A percentile compares a stretch with the other conserved stretches of the same genome.
Evolutionary conservation across 2,888 invertebrate species (phyloP).

Genomic region (Beris morrisii): DNA sequence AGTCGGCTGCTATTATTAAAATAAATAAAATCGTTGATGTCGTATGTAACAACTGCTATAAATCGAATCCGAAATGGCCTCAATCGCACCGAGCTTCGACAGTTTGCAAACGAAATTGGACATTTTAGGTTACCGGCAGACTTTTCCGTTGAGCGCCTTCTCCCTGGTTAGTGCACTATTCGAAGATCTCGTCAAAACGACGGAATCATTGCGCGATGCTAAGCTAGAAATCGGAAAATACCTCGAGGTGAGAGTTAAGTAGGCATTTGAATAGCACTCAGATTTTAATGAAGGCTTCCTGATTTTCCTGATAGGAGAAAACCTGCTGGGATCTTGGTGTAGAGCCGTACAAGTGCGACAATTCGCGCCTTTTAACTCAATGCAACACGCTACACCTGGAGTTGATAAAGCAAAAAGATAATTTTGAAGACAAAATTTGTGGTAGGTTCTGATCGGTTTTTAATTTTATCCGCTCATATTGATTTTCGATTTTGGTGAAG

Average conservation of each 20-base stretch:
- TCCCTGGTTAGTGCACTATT: conserved; percentile 75
- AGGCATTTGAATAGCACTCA: conserved; percentile 15
- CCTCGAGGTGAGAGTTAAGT: conserved; percentile 59
- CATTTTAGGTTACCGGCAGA: conserved; percentile 78
- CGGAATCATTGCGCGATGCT: conserved; percentile 82
- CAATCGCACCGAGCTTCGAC: conserved; percentile 47
- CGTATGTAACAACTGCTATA: too few species aligned
- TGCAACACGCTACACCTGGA: conserved; percentile 73
- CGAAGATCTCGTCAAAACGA: conserved; percentile 78
- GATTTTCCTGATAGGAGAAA: conserved; percentile 62
- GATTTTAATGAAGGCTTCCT: background rate
- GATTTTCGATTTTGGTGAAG: conserved; percentile 47
- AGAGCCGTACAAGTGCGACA: conserved; percentile 81
- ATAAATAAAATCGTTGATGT: too few species aligned
- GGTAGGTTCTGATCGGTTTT: conserved; percentile 48
- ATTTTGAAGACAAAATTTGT: conserved; percentile 62
- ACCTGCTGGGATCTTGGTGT: conserved; percentile 69
- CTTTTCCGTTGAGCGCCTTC: conserved; percentile 73
- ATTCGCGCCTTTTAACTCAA: conserved; percentile 73
- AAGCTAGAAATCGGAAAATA: conserved; percentile 75
- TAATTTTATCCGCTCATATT: background rate
- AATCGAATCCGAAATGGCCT: background rate
- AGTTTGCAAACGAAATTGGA: conserved; percentile 70
- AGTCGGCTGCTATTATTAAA: too few species aligned
- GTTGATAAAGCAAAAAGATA: conserved; percentile 67